Base-by-base conservation (phyloP, 2,797 vertebrate species). In the Melopsittacus undulatus region DNA sequence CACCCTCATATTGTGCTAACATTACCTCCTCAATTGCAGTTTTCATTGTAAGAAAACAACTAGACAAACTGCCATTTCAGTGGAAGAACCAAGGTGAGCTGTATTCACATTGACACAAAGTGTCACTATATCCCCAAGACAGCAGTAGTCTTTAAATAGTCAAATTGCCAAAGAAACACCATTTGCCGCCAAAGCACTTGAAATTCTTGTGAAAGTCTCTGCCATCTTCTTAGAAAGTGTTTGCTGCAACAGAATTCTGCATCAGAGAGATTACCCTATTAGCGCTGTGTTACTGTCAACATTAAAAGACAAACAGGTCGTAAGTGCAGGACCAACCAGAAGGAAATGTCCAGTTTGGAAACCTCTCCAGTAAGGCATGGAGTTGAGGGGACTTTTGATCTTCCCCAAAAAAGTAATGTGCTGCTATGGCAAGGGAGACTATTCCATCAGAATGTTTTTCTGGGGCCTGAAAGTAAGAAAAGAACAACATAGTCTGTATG, bases 301-400 rank as follows among this genome's bases (percentile, higher is more conserved):
- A 22, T 96, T 96, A 98, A 98, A 99, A 99, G 90, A 98, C 97
- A 97, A 98, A 99, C 97, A 99, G 98, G 92, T 98, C 97, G 0
- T 99, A 99, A 54, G 99, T 99, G 96, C 98, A 99, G 97, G 99
- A 98, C 99, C 99, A 99, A 43, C 98, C 98, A 4, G 99, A 99
- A 38, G 98, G 98, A 84, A 99, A 99, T 0, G 98, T 97, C 99
- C 99, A 99, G 6, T 97, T 92, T 57, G 99, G 99, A 89, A 99
- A 98, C 92, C 97, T 98, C 27, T 91, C 92, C 66, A 98, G 96
- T 92, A 99, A 97, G 79, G 97, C 96, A 61, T 96, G 92, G 61
- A 99, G 97, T 88, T 97, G 97, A 91, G 98, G 96, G 15, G 99
- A 99, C 87, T 95, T 97, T 91, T 98, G 98, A 96, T 99, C 98